These are phyloP conservation scores for Linurgus olivaceus DNA, from an alignment of 2,797 vertebrate genomes.

Conservation along the genomic window DNA sequence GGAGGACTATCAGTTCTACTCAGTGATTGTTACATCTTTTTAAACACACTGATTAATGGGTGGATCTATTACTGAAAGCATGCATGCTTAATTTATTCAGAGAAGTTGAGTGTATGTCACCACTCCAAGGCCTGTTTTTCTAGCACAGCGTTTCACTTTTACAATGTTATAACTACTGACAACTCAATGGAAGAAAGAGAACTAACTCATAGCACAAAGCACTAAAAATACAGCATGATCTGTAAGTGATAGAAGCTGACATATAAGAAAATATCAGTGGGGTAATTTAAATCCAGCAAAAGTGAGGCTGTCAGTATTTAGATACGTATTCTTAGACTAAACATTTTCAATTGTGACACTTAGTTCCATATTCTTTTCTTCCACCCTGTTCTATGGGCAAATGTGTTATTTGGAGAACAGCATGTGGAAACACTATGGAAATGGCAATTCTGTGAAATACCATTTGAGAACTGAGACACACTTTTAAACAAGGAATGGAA, in stretches of 20 bases:
- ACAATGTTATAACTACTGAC: neutral
- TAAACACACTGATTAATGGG: slow-evolving; percentile 46
- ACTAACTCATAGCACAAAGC: slow-evolving; percentile 18
- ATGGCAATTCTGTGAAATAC: slow-evolving; percentile 59
- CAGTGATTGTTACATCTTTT: slow-evolving; percentile 29
- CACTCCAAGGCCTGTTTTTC: neutral
- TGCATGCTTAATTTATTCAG: slow-evolving; percentile 47
- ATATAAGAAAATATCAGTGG: neutral
- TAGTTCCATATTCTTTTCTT: slow-evolving; percentile 48
- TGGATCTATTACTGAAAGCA: slow-evolving; percentile 53
- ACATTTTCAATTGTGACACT: slow-evolving; percentile 28
- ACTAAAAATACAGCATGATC: slow-evolving; percentile 18
- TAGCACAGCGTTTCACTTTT: neutral
- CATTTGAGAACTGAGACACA: slow-evolving; percentile 60
- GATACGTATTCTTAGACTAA: neutral
- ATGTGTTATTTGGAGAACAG: slow-evolving; percentile 45
- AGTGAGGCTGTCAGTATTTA: slow-evolving; percentile 10
- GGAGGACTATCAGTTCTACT: neutral
- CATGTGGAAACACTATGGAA: slow-evolving; percentile 57
- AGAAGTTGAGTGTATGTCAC: slow-evolving; percentile 35
- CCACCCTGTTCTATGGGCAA: slow-evolving; percentile 26
- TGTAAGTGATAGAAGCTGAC: slow-evolving; percentile 20
- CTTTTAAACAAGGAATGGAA: slow-evolving; percentile 67
- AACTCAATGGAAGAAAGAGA: neutral
- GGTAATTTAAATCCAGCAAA: slow-evolving; percentile 6